These are phyloP conservation scores for Urophycis tenuis DNA, from an alignment of 2,797 vertebrate species.

Conservation along the genomic window DNA sequence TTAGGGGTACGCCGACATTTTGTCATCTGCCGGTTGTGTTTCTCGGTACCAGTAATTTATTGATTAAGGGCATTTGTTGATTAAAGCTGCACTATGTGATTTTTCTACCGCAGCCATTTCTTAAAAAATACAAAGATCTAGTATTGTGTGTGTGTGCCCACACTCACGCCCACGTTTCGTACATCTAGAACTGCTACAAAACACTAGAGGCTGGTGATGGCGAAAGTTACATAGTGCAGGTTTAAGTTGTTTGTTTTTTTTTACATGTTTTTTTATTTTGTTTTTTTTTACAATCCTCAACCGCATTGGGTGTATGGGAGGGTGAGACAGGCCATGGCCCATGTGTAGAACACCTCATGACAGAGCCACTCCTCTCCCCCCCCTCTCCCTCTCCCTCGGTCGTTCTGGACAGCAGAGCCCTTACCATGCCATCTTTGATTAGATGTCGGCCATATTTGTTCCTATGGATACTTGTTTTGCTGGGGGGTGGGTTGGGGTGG, in stretches of 20 bases:
- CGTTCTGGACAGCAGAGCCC: conserved; percentile 40
- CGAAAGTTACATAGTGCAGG: background rate
- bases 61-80: too few relatives aligned
- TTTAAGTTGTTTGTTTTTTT: background rate
- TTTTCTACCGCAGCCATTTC: too few relatives aligned
- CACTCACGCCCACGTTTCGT: background rate
- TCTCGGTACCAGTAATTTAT: too few relatives aligned
- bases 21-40: background rate
- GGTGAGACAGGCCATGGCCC: background rate
- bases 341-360: background rate
- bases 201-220: background rate
- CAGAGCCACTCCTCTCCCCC: background rate
- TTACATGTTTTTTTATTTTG: background rate
- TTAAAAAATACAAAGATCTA: too few relatives aligned
- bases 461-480: conserved; percentile 54
- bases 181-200: background rate
- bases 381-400: background rate
- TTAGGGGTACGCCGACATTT: background rate
- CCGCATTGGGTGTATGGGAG: background rate
- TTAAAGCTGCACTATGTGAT: too few relatives aligned
- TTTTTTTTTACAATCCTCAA: background rate
- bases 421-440: conserved; percentile 57
- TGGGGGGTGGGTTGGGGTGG: too few relatives aligned
- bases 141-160: too few relatives aligned
- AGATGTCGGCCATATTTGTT: conserved; percentile 62